These are phyloP conservation scores for Chorisops tibialis DNA, from an alignment of 2,888 invertebrate genomes.

Conservation along the genomic window DNA sequence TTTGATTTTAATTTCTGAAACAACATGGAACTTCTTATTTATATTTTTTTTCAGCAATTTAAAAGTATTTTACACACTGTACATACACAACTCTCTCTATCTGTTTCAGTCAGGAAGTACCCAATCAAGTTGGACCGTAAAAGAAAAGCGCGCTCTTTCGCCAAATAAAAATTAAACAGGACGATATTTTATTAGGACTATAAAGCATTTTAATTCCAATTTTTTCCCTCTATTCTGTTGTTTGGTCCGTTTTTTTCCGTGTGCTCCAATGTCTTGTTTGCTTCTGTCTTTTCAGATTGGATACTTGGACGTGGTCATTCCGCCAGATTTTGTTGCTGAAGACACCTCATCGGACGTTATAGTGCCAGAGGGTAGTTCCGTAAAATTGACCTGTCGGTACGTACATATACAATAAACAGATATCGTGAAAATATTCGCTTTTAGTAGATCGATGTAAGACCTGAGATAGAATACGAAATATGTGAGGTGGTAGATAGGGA, in stretches of 20 bases:
- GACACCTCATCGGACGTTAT: constrained; percentile 87
- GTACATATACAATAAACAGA: constrained; percentile 34
- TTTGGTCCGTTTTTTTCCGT: background rate
- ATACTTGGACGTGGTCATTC: constrained; percentile 79
- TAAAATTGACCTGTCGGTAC: constrained; percentile 60
- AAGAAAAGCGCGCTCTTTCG: too few relatives aligned
- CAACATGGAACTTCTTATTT: too few relatives aligned
- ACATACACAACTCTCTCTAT: too few relatives aligned
- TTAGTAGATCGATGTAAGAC: too few relatives aligned
- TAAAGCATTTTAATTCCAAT: constrained; percentile 28
- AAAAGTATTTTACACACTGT: too few relatives aligned
- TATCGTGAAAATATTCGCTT: background rate
- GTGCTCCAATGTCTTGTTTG: background rate
- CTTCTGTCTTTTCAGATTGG: constrained; percentile 64
- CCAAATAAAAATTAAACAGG: background rate
- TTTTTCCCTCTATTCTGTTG: background rate
- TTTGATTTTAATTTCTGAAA: too few relatives aligned
- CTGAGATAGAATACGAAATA: too few relatives aligned
- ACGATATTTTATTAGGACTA: constrained; percentile 28
- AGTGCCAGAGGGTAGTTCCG: constrained; percentile 79
- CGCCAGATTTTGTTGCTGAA: constrained; percentile 84
- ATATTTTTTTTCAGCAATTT: too few relatives aligned
- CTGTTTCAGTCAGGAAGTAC: too few relatives aligned
- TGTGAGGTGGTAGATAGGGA: too few relatives aligned
- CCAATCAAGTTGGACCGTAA: too few relatives aligned